phyloP scores from a whole-genome alignment of 2,888 invertebrate species.

The Calameuta pallipes region DNA sequence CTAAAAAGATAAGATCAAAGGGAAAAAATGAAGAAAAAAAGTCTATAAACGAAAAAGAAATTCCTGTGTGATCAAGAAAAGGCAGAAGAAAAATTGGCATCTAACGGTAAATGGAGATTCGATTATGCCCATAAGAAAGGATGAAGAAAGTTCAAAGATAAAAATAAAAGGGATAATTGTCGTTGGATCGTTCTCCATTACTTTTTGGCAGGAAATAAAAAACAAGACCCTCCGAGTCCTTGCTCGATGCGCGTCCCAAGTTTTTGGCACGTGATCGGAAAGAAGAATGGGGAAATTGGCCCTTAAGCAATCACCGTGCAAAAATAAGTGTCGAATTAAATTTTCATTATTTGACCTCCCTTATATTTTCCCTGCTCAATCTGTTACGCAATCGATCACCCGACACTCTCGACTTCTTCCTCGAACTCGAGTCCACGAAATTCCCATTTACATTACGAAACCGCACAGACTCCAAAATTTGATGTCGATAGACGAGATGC shows the following conservation, averaged over 20 bases:
- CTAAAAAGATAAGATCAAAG: slow-evolving; percentile 9
- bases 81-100: not conserved
- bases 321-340: not conserved
- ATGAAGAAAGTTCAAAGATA: not conserved
- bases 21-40: not conserved
- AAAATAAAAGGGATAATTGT: not conserved
- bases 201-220: not conserved
- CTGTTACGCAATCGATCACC: not conserved
- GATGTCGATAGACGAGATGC: not conserved
- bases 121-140: not conserved
- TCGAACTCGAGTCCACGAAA: not conserved
- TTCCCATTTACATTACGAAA: not conserved
- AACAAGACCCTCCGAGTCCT: not conserved
- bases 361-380: not conserved
- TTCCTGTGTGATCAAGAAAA: not conserved
- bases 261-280: not conserved
- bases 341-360: not conserved
- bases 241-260: not conserved
- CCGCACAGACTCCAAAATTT: not conserved
- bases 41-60: not conserved
- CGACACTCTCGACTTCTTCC: not conserved
- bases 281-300: not conserved
- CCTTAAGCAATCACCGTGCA: not conserved
- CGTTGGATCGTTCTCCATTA: not conserved
- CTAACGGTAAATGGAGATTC: not conserved